phyloP scores from a whole-genome alignment of 2,113 vertebrate species.

The Pangasianodon hypophthalmus region DNA sequence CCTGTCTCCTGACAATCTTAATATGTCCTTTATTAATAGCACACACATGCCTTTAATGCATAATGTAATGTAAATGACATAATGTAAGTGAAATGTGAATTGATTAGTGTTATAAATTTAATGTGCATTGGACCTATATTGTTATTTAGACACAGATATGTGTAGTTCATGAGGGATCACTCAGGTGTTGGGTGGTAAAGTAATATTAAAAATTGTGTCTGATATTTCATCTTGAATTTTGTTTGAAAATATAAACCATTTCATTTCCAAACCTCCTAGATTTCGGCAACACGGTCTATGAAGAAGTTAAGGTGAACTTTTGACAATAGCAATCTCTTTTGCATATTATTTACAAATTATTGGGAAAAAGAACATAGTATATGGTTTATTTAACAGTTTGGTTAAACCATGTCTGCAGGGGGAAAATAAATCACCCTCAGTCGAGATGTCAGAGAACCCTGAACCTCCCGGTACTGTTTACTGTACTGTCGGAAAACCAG shows the following conservation, averaged over 20 bases:
- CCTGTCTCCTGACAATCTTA: no score
- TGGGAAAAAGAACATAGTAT: background rate
- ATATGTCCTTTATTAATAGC: background rate
- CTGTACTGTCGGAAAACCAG: background rate
- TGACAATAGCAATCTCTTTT: background rate
- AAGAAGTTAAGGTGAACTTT: conserved; percentile 15
- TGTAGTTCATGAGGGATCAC: background rate
- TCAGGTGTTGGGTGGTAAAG: background rate
- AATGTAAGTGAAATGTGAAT: background rate
- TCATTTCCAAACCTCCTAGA: background rate
- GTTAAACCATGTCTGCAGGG: conserved; percentile 16
- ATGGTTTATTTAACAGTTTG: background rate
- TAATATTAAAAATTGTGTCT: background rate
- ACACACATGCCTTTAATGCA: background rate
- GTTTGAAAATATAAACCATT: background rate
- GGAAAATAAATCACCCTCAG: background rate
- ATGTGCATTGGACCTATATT: background rate
- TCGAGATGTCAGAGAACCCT: background rate
- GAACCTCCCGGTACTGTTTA: background rate
- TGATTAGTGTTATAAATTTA: background rate
- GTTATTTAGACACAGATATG: background rate
- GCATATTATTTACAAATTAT: background rate
- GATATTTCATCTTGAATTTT: background rate
- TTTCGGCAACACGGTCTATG: background rate
- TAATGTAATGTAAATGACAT: background rate